A percentile compares a stretch with the other conserved stretches of the same genome.
These are phyloP conservation scores for Ophioderma brevispina DNA, from an alignment of 35 echinoderm and acorn worm species.

Conservation along the genomic window DNA sequence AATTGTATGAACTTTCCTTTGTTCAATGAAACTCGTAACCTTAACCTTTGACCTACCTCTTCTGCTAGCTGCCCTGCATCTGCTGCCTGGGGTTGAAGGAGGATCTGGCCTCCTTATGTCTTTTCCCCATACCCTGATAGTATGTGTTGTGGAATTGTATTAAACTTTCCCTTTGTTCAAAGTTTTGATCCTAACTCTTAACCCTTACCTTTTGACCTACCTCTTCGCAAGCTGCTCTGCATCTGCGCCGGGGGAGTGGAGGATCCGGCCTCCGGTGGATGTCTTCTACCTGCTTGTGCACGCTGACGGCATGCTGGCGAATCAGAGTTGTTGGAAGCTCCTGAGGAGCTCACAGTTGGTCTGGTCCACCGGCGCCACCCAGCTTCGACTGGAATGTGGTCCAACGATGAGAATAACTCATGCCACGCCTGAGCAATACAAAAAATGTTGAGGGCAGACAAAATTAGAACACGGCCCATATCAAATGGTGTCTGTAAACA, in stretches of 20 bases:
- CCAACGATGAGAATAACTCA: constrained; percentile 68
- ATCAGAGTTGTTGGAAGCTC: constrained; percentile 83
- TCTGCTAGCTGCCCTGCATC: constrained; percentile 67
- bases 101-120: too few relatives aligned
- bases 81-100: constrained; percentile 50
- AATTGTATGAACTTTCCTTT: too few relatives aligned
- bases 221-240: constrained; percentile 67
- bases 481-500: too few relatives aligned
- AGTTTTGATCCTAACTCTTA: too few relatives aligned
- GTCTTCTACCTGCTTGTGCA: constrained; percentile 72
- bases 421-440: constrained; percentile 74
- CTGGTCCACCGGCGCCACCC: constrained; percentile 35
- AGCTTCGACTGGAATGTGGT: constrained; percentile 67
- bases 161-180: too few relatives aligned
- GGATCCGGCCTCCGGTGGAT: background rate
- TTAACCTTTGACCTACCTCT: constrained; percentile 61
- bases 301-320: constrained; percentile 83
- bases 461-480: too few relatives aligned
- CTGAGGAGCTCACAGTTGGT: constrained; percentile 81
- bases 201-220: constrained; percentile 36
- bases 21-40: too few relatives aligned
- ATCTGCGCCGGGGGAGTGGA: constrained; percentile 52
- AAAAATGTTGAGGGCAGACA: too few relatives aligned
- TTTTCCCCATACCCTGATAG: too few relatives aligned
- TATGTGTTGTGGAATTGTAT: too few relatives aligned